Percentiles rank a stretch among this genome's conserved stretches.
phyloP scores from a whole-genome alignment of 1,140 invertebrate species.

The Ruditapes philippinarum region DNA sequence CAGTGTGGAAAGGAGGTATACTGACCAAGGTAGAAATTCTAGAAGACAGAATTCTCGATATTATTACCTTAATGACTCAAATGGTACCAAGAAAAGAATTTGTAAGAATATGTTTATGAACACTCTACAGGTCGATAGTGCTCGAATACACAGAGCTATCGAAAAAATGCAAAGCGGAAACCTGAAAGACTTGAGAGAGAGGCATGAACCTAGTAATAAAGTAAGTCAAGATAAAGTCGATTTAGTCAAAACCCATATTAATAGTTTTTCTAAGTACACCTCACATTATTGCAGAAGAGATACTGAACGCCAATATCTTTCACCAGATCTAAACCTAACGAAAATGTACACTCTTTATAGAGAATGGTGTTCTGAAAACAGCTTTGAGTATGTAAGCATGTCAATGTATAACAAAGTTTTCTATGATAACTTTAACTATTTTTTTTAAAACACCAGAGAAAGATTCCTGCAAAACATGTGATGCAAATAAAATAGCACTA shows the following conservation, averaged over 20 bases:
- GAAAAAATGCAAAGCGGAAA: background rate
- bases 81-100: background rate
- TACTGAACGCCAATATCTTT: background rate
- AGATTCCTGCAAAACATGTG: no score
- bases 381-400: background rate
- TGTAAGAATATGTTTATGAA: background rate
- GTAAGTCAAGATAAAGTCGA: background rate
- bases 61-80: background rate
- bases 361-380: background rate
- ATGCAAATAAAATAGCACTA: no score
- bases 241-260: background rate
- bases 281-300: slow-evolving; percentile 15
- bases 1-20: background rate
- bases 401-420: background rate
- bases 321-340: background rate
- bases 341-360: background rate
- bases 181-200: background rate
- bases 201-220: background rate
- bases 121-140: background rate
- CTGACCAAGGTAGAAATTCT: background rate
- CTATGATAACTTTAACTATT: background rate
- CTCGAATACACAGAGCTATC: background rate
- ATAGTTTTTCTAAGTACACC: background rate
- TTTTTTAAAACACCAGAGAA: background rate
- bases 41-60: background rate